These are phyloP conservation scores for Sandelia bainsii DNA, from an alignment of 2,797 vertebrate species.

Conservation along the genomic window DNA sequence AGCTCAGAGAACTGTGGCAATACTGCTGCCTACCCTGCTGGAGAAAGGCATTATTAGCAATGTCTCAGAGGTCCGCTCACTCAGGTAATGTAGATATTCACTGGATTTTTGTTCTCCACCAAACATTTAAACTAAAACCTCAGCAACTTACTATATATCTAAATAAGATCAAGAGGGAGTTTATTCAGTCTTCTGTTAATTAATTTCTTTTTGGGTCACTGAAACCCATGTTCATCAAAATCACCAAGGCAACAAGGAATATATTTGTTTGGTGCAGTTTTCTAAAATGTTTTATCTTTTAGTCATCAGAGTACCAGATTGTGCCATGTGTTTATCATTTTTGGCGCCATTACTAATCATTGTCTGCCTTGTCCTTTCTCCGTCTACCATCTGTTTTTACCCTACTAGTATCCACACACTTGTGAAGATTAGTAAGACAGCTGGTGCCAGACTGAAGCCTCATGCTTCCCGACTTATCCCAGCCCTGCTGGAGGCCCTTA, in stretches of 20 bases:
- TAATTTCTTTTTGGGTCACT: not conserved
- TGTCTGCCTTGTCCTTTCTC: not conserved
- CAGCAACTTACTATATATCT: not conserved
- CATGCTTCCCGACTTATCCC: conserved; percentile 95
- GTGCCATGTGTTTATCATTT: not conserved
- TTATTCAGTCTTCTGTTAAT: not conserved
- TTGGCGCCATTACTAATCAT: too few relatives aligned
- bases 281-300: not conserved
- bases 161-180: not conserved
- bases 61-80: conserved; percentile 93
- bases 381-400: not conserved
- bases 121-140: not conserved
- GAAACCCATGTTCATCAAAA: not conserved
- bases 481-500: conserved; percentile 94
- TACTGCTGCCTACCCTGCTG: conserved; percentile 93
- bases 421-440: conserved; percentile 98
- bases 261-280: not conserved
- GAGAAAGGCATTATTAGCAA: conserved; percentile 96
- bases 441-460: conserved; percentile 93
- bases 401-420: conserved; percentile 92
- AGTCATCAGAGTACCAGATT: not conserved
- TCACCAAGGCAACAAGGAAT: not conserved
- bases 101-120: not conserved
- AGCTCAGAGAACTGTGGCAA: conserved; percentile 91
- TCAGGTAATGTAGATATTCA: conserved; percentile 85